Evolutionary conservation across 2,888 invertebrate species (phyloP), one percentile per base, ranked within the genome.

Genomic region (Gasteruption jaculator): DNA sequence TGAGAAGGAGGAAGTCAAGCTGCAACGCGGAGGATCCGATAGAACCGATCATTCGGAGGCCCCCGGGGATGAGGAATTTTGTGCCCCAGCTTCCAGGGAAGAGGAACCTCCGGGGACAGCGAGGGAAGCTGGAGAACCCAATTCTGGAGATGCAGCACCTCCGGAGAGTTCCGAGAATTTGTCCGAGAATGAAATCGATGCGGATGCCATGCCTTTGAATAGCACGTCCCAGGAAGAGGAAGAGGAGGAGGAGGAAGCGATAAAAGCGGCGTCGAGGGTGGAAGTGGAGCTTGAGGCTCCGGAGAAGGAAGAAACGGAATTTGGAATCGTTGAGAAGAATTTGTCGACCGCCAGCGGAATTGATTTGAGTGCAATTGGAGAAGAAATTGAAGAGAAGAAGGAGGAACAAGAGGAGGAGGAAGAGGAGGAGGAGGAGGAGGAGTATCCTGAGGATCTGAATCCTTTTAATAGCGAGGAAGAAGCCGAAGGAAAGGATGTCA

Each of bases 361-460:
- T 12, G 53, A 58, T 45, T 32, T 57, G 34, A 56, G 56, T 40
- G 49, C 42, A 14, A 50, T n/a, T n/a, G n/a, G n/a, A n/a, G n/a
- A n/a, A n/a, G n/a, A n/a, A n/a, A n/a, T n/a, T n/a, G n/a, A n/a
- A n/a, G n/a, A n/a, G n/a, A n/a, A n/a, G n/a, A n/a, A n/a, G n/a
- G n/a, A n/a, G n/a, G n/a, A n/a, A n/a, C n/a, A n/a, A n/a, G n/a
- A n/a, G n/a, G n/a, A n/a, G n/a, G n/a, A n/a, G n/a, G n/a, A n/a
- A n/a, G n/a, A n/a, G n/a, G n/a, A 56, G 32, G 34, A 43, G 16
- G 36, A n/a, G n/a, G n/a, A 49, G 8, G 46, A 58, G 33, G 66
- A 73, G 26, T 90, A 91, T 73, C 91, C 91, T 0, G 81, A 81
- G 49, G 80, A 86, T 61, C 74, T 91, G 49, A 91, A 92, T 75